Base-by-base conservation (phyloP, 2,888 invertebrate genomes). In the Agapostemon virescens region DNA sequence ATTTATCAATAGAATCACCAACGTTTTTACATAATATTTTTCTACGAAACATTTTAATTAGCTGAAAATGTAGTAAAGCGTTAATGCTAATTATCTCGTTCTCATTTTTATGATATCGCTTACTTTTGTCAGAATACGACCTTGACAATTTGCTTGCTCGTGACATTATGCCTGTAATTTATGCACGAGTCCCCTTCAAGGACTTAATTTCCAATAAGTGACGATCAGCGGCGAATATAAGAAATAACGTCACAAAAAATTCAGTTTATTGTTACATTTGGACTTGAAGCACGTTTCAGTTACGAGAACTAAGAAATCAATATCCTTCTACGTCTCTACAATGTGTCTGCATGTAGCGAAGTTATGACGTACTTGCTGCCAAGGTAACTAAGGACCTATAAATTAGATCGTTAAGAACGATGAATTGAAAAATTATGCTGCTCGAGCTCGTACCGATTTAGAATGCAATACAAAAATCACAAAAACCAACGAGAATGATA, bases 281-380 rank as follows among this genome's bases (percentile, higher is more conserved):
- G 52, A 74, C 70, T 74, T 69, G 52, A 77, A 68, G 49, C 79
- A 77, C 72, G 74, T 26, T 66, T 77, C 69, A 6, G 52, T 74
- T 76, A 73, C 70, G 58, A 61, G 67, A 58, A 58, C 58, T 66
- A 45, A 81, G 84, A 82, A 86, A 86, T 86, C 85, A 79, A 86
- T 86, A 86, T 75, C 77, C 49, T 74, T 74, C 77, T 76, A 72
- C 70, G 85, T 74, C 74, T 83, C 72, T 38, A 66, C 69, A 71
- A 80, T 76, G 71, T 81, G 74, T 77, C 74, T 67, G 69, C 76
- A 71, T 61, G 75, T 69, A 72, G 72, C 15, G 67, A 80, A 75
- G 79, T 85, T 81, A 84, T 83, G 85, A 85, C 86, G 84, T 77
- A 70, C 69, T 55, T 45, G 79, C 81, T 81, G 23, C 78, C 83